phyloP scores from a whole-genome alignment of 2,113 vertebrate genomes.

The Chlamydotis undulata region DNA sequence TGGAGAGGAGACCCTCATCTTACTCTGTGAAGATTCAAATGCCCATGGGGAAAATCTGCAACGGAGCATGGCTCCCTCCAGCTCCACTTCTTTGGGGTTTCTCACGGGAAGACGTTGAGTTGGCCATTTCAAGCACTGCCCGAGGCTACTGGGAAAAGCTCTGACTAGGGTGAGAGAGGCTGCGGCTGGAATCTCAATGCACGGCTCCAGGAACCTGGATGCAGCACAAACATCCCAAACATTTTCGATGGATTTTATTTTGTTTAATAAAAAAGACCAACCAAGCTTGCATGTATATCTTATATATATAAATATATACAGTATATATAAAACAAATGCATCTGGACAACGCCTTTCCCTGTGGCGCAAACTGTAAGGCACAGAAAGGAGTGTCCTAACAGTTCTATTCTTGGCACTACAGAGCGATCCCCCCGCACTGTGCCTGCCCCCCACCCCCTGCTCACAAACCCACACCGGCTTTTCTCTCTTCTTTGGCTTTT shows the following conservation, averaged over 20 bases:
- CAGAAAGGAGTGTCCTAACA: slow-evolving; percentile 50
- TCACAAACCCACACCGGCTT: not conserved
- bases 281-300: slow-evolving; percentile 77
- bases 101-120: fast-evolving
- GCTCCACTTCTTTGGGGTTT: not conserved
- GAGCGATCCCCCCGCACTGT: not conserved
- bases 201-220: not conserved
- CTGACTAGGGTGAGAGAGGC: not conserved
- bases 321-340: slow-evolving; percentile 79
- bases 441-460: not conserved
- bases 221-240: slow-evolving; percentile 47
- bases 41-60: not conserved
- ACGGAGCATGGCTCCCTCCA: not conserved
- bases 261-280: slow-evolving; percentile 76
- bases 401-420: slow-evolving; percentile 56
- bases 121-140: not conserved
- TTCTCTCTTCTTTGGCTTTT: slow-evolving; percentile 47
- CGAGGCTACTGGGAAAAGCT: not conserved
- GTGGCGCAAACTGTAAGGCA: slow-evolving; percentile 67
- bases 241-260: slow-evolving; percentile 64
- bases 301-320: slow-evolving; percentile 84
- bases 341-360: slow-evolving; percentile 64
- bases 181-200: not conserved
- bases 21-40: not conserved
- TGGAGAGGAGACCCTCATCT: not conserved